Evolutionary conservation across 2,888 invertebrate genomes (phyloP).

Genomic region (Biston stratarius): DNA sequence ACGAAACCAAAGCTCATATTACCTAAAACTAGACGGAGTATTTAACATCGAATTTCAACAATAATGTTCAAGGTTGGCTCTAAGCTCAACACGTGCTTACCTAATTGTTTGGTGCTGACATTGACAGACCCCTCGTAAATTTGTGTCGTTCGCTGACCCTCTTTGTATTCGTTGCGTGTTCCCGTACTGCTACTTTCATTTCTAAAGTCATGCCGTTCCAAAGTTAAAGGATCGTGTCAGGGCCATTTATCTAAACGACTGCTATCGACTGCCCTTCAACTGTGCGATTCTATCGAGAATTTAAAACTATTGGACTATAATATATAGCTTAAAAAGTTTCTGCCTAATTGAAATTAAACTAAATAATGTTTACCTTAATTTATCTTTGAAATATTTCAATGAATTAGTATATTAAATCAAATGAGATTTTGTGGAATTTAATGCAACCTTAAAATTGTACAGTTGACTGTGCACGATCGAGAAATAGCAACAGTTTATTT

Average conservation of each 20-base stretch:
- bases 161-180: slow-evolving; percentile 11
- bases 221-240: slow-evolving; percentile 2
- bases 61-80: background rate
- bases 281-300: background rate
- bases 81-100: slow-evolving; percentile 2
- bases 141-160: slow-evolving; percentile 14
- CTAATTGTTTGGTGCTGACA: slow-evolving; percentile 11
- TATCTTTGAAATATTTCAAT: no score
- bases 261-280: background rate
- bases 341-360: no score
- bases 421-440: background rate
- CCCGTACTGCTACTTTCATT: slow-evolving; percentile 18
- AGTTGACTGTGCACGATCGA: background rate
- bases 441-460: background rate
- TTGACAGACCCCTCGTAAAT: slow-evolving; percentile 15
- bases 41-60: background rate
- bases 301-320: background rate
- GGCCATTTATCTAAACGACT: background rate
- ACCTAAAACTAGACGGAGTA: background rate
- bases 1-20: background rate
- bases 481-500: slow-evolving; percentile 9
- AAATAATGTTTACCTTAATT: no score
- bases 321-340: no score
- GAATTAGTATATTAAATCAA: no score
- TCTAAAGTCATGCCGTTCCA: slow-evolving; percentile 1